Percentiles rank a stretch among this genome's conserved stretches.
phyloP scores from a whole-genome alignment of 2,797 vertebrate species.

The Vipera ursinii region DNA sequence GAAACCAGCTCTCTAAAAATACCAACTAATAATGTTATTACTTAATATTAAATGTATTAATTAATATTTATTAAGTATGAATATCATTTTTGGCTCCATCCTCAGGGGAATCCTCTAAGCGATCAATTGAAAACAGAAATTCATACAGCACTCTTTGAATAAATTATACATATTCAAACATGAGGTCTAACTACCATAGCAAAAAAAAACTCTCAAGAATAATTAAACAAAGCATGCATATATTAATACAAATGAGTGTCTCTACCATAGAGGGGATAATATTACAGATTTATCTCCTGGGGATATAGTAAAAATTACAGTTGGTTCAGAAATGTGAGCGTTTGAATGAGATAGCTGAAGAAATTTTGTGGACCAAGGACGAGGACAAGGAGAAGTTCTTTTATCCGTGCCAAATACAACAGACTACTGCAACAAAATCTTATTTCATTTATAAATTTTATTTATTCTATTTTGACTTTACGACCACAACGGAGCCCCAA shows the following conservation, averaged over 20 bases:
- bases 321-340: background rate
- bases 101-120: background rate
- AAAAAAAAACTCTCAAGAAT: background rate
- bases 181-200: background rate
- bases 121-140: background rate
- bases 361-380: background rate
- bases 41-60: background rate
- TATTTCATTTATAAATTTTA: background rate
- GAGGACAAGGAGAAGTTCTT: background rate
- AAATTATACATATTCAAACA: background rate
- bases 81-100: background rate
- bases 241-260: background rate
- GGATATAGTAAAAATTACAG: background rate
- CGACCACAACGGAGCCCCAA: background rate
- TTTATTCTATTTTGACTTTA: background rate
- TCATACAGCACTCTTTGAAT: background rate
- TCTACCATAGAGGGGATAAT: background rate
- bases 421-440: background rate
- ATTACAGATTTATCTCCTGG: background rate
- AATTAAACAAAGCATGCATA: background rate
- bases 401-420: background rate
- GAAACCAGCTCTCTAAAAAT: background rate
- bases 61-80: background rate
- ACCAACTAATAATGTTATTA: background rate
- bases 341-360: background rate